Percentiles rank a stretch among this genome's conserved stretches.
phyloP scores from a whole-genome alignment of 2,113 vertebrate species.

The Hydrolagus affinis region DNA sequence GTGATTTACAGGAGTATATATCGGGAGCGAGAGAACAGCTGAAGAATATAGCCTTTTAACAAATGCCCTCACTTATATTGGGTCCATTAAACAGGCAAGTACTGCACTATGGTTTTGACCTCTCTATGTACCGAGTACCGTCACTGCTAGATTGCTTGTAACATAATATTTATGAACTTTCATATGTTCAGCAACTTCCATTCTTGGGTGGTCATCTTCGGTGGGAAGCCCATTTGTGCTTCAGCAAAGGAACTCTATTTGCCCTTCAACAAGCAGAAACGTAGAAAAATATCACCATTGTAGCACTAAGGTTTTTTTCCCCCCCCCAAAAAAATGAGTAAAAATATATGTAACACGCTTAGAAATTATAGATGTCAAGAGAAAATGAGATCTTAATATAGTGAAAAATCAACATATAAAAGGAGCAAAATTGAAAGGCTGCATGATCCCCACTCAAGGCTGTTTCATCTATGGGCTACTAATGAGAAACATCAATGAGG shows the following conservation, averaged over 20 bases:
- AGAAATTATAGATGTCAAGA: background rate
- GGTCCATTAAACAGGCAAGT: background rate
- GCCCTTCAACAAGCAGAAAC: background rate
- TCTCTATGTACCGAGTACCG: background rate
- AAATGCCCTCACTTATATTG: background rate
- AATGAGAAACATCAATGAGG: conserved; percentile 31
- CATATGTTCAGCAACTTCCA: conserved; percentile 13
- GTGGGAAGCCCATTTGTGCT: background rate
- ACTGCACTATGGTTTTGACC: background rate
- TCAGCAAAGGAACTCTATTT: background rate
- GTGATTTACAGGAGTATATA: background rate
- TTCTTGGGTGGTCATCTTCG: conserved; percentile 7
- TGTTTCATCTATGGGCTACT: conserved; percentile 28
- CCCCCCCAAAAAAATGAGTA: background rate
- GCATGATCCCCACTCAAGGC: conserved; percentile 9
- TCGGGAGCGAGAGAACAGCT: background rate
- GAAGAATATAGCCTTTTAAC: background rate
- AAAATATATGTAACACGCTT: conserved; percentile 10
- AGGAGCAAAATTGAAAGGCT: conserved; percentile 21
- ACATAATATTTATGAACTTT: conserved; percentile 27
- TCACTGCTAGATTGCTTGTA: background rate
- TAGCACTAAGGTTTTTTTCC: background rate
- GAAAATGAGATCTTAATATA: conserved; percentile 28
- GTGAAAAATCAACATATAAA: conserved; percentile 22
- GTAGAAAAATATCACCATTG: background rate